Base-by-base conservation (phyloP, 2,888 invertebrate genomes). In the Acronicta leporina region DNA sequence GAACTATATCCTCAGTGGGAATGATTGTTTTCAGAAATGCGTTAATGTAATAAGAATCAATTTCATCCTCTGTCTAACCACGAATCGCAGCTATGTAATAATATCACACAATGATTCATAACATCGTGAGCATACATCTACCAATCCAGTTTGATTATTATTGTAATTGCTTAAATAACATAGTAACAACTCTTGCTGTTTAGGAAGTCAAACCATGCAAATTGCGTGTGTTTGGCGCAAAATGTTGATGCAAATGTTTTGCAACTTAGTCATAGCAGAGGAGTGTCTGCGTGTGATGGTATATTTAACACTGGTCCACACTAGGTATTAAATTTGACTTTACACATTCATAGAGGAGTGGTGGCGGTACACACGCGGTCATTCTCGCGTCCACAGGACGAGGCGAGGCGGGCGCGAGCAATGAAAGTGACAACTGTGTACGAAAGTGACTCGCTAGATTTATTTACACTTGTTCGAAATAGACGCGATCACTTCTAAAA, bases 381-480 rank as follows among this genome's bases (percentile, higher is more conserved):
- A 25, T 40, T 47, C 25, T 11, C 13, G 52, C 30, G 40, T 25
- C 68, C 71, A 61, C 82, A 82, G 83, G 82, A 83, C 82, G 73
- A 81, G 80, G 81, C 79, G 80, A 75, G 77, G 82, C 81, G 76
- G 77, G 78, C 65, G 75, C 73, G 72, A 67, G 83, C 85, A 89
- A 91, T 87, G 92, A 94, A 94, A 92, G 92, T 90, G 90, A 92
- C 91, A 90, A 87, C 82, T 82, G 80, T 82, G 80, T 85, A 90
- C 87, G 92, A 92, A 92, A 92, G 92, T 91, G 85, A 87, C 86
- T 87, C 79, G 86, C 83, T 90, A 90, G 90, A 92, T 92, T 92
- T 92, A 93, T 92, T 92, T 90, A 92, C 92, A 92, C 89, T 90
- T 87, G 91, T 91, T 91, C 84, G 82, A 91, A 92, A 93, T 93